Percentiles rank a stretch among this genome's conserved stretches.
phyloP scores from a whole-genome alignment of 2,797 vertebrate genomes.

The Mormyrops attenuatus region DNA sequence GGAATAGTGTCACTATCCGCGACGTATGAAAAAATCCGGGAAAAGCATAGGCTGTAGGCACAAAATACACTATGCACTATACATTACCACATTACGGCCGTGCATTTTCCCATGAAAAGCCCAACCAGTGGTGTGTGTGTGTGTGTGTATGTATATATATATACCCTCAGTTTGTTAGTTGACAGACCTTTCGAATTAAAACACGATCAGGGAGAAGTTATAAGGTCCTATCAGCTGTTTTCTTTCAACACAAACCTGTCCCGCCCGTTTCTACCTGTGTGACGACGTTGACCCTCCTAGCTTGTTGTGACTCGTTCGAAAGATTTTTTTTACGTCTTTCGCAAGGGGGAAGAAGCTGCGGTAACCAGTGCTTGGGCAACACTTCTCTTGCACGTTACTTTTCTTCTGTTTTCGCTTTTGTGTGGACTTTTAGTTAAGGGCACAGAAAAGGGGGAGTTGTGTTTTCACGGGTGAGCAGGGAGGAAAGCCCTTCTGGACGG shows the following conservation, averaged over 20 bases:
- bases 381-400: constrained; percentile 27
- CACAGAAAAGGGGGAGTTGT: constrained; percentile 11
- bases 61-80: background rate
- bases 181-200: background rate
- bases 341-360: constrained; percentile 52
- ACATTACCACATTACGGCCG: background rate
- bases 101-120: background rate
- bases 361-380: constrained; percentile 29
- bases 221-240: constrained; percentile 5
- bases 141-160: background rate
- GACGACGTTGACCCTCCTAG: constrained; percentile 43
- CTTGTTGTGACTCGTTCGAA: constrained; percentile 55
- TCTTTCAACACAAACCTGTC: constrained; percentile 55
- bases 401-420: constrained; percentile 37
- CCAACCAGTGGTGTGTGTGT: background rate
- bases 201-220: background rate
- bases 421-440: background rate
- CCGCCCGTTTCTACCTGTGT: constrained; percentile 46
- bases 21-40: background rate
- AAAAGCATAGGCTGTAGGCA: background rate
- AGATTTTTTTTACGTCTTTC: constrained; percentile 57
- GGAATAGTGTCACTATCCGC: constrained; percentile 11
- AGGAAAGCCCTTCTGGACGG: constrained; percentile 8
- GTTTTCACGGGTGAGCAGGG: background rate
- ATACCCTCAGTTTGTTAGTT: background rate